A percentile compares a stretch with the other conserved stretches of the same genome.
These are phyloP conservation scores for Phalanger gymnotis DNA, from an alignment of 2,797 vertebrate genomes.

Conservation along the genomic window DNA sequence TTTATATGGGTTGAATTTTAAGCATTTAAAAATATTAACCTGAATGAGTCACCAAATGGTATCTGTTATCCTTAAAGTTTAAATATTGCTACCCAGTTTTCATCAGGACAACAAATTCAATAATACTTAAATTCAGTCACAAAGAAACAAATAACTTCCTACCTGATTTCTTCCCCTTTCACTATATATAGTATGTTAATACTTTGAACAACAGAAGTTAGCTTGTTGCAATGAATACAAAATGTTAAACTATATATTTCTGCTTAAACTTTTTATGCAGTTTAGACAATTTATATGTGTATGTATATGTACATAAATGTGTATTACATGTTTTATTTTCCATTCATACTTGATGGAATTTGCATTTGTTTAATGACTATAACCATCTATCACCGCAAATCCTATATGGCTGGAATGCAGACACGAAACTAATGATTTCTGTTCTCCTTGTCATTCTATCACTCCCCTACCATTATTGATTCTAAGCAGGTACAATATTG, in stretches of 20 bases:
- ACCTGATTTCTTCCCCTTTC: slow-evolving; percentile 78
- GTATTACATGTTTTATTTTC: slow-evolving; percentile 69
- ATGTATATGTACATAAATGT: slow-evolving; percentile 59
- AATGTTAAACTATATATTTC: slow-evolving; percentile 68
- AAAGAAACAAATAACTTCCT: slow-evolving; percentile 64
- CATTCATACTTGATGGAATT: slow-evolving; percentile 74
- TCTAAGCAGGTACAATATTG: slow-evolving; percentile 78
- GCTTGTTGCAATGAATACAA: slow-evolving; percentile 66
- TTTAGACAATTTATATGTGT: slow-evolving; percentile 69
- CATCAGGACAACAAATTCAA: slow-evolving; percentile 65
- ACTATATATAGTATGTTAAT: slow-evolving; percentile 67
- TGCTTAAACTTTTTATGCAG: slow-evolving; percentile 75
- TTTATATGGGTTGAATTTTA: slow-evolving; percentile 31
- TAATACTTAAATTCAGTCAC: slow-evolving; percentile 67
- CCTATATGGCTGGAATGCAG: slow-evolving; percentile 73
- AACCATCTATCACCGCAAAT: slow-evolving; percentile 75
- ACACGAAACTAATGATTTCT: slow-evolving; percentile 75
- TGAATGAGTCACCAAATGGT: slow-evolving; percentile 15
- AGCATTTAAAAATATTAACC: slow-evolving; percentile 34
- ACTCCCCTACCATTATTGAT: slow-evolving; percentile 71
- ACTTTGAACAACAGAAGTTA: slow-evolving; percentile 73
- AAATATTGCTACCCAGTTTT: slow-evolving; percentile 55
- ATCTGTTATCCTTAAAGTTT: slow-evolving; percentile 44
- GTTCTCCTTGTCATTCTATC: slow-evolving; percentile 55
- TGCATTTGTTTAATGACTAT: slow-evolving; percentile 80